A percentile compares a stretch with the other conserved stretches of the same genome.
Conservation (phyloP, 2,113 vertebrate genomes). For the Melanerpes aurifrons region DNA sequence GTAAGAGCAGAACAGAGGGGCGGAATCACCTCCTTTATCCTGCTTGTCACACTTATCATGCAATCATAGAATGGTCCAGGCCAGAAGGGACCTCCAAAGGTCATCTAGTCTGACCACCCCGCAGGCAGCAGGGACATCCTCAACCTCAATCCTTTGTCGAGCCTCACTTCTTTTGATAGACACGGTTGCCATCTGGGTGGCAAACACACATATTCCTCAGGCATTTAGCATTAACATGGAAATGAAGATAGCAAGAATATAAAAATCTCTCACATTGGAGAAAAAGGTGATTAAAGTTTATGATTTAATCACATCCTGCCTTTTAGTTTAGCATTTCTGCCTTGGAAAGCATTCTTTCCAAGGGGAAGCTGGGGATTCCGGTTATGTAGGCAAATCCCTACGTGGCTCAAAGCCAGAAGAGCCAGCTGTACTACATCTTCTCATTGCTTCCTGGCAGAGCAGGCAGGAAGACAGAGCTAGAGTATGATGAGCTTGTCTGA, state of each 20-base stretch:
- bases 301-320: not conserved
- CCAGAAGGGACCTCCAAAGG: no score
- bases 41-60: no score
- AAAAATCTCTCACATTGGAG: not conserved
- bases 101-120: no score
- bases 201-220: not conserved
- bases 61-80: no score
- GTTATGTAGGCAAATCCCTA: not conserved
- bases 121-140: no score
- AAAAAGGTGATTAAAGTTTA: not conserved
- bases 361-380: slow-evolving; percentile 24
- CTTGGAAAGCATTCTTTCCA: not conserved
- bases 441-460: not conserved
- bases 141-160: no score
- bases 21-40: no score
- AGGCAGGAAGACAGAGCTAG: not conserved
- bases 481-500: not conserved
- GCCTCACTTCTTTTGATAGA: no score
- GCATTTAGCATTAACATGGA: not conserved
- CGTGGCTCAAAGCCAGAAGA: not conserved
- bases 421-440: not conserved
- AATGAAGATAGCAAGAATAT: not conserved
- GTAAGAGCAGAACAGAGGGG: no score
- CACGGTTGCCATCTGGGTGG: no score
- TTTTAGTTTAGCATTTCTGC: slow-evolving; percentile 2